Evolutionary conservation across 37 sponge, comb jelly and placozoan species (phyloP).

Genomic region (Halisarca cf. caerulea): DNA sequence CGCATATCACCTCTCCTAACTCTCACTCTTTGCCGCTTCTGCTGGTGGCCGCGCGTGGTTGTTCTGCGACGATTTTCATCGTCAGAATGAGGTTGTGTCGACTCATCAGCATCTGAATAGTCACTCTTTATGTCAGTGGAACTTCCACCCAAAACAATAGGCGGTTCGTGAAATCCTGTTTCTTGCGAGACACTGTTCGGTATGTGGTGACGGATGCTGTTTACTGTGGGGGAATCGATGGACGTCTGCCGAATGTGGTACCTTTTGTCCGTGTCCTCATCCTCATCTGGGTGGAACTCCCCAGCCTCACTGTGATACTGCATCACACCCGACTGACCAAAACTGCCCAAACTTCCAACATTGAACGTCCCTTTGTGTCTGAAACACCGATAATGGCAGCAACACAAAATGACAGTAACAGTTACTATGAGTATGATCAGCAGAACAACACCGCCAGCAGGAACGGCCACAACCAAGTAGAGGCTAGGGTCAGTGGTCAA

Average conservation of each 20-base stretch:
- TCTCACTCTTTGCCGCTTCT: not conserved
- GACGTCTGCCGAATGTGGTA: constrained; percentile 6
- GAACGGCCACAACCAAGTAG: not conserved
- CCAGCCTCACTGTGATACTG: not conserved
- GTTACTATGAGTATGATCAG: not conserved
- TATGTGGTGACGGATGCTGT: not conserved
- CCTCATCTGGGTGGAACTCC: constrained; percentile 17
- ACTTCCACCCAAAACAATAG: not conserved
- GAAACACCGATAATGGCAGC: no score
- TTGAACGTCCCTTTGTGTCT: not conserved
- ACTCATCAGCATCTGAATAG: constrained; percentile 5
- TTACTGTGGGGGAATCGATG: constrained; percentile 2
- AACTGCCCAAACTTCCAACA: not conserved
- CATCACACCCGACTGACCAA: constrained; percentile 4
- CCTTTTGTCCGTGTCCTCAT: not conserved
- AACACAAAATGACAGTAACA: not conserved
- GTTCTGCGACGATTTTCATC: no score
- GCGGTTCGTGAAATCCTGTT: constrained; percentile 2
- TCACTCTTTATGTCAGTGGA: constrained; percentile 14
- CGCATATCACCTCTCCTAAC: not conserved
- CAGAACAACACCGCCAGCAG: not conserved
- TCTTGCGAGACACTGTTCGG: not conserved
- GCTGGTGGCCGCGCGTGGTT: not conserved
- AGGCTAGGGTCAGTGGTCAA: not conserved
- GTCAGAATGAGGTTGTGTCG: constrained; percentile 1